Base-by-base conservation (phyloP, 2,797 vertebrate genomes). In the Ptychobarbus kaznakovi region DNA sequence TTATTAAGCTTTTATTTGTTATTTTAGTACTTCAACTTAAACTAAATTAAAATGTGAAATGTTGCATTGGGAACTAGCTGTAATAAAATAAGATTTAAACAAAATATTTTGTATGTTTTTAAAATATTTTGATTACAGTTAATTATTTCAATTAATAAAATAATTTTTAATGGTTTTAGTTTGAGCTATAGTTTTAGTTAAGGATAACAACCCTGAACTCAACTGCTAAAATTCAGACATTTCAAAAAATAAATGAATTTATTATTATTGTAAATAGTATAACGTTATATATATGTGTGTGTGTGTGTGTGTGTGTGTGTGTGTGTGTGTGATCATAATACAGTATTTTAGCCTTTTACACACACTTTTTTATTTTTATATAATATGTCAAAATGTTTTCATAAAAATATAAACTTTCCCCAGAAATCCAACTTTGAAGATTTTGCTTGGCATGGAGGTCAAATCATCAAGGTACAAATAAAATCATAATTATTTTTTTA, bases 401-500 rank as follows among this genome's bases (percentile, higher is more conserved):
- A 42, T 16, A 69, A 70, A 51, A 38, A 15, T 82, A 32, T 58
- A 3, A 22, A 28, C 38, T 83, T 68, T 66, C 6, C 10, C 8
- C 35, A 89, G 86, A 77, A 86, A 89, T 73, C 78, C 74, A 32
- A 15, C 35, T 82, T 44, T 87, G 69, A 87, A 84, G 74, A 75
- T 73, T 44, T 53, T 87, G 44, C 78, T 89, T 82, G 86, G 88
- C 69, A 40, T 87, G 79, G 79, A 68, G 25, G 16, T 87, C 25
- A 72, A 44, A 22, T 82, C 80, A 56, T 82, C 88, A 84, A 87
- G 88, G 86, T 89, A 89, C 10, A 51, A 40, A 32, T 9, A 63
- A 5, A 53, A 2, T 51, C 16, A 18, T 20, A 2, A 51, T 51
- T 49, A 6, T 25, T 46, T 16, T 16, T 49, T 25, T 4, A 1